Evolutionary conservation across 2,888 invertebrate species (phyloP).

Genomic region (Quadriops clusia): DNA sequence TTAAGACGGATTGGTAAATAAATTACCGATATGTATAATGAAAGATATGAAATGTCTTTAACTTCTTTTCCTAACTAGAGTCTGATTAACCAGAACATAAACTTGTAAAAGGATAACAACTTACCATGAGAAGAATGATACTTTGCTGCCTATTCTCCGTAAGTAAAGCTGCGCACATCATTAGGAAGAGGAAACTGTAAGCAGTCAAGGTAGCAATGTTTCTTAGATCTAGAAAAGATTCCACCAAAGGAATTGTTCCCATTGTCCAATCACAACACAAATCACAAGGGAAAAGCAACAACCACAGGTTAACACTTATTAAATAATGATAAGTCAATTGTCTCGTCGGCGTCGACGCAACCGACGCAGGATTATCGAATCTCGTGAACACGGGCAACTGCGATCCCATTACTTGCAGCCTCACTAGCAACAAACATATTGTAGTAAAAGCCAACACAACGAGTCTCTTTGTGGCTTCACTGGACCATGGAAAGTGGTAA

Average conservation of each 20-base stretch:
- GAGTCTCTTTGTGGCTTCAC: conserved; percentile 64
- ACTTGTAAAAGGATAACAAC: conserved; percentile 24
- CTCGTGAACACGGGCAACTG: conserved; percentile 92
- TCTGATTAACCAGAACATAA: too few species aligned
- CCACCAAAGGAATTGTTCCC: conserved; percentile 84
- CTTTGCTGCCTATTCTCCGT: conserved; percentile 52
- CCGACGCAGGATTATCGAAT: conserved; percentile 96
- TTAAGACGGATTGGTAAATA: too few species aligned
- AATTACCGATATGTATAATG: too few species aligned
- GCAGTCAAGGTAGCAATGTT: conserved; percentile 69
- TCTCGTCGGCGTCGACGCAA: conserved; percentile 66
- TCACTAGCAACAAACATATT: conserved; percentile 63
- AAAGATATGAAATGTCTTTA: too few species aligned
- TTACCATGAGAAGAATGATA: conserved; percentile 56
- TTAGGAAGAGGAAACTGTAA: conserved; percentile 48
- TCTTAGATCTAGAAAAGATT: conserved; percentile 64
- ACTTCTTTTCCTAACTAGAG: too few species aligned
- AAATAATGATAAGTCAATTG: conserved; percentile 91
- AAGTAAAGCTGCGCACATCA: conserved; percentile 43
- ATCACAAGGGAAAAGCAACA: conserved; percentile 77
- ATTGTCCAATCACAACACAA: conserved; percentile 98
- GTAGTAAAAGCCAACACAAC: conserved; percentile 71
- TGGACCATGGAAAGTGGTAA: conserved; percentile 44
- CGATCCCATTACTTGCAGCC: conserved; percentile 92
- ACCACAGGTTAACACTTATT: conserved; percentile 80